Percentiles rank a stretch among this genome's conserved stretches.
Conservation (phyloP, 2,113 vertebrate species). For the Ascaphus truei region DNA sequence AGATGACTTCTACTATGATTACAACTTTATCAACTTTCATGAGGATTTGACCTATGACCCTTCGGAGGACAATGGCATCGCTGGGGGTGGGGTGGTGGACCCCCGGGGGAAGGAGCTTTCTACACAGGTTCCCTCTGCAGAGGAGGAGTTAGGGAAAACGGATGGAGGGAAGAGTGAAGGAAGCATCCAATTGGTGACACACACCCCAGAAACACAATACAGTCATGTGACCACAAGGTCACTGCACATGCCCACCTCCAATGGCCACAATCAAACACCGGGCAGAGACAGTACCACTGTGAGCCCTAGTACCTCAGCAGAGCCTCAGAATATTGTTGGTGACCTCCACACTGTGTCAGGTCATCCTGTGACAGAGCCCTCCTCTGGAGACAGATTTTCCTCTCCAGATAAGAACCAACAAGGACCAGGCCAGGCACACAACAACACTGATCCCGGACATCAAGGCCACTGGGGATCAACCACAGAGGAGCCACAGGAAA, state of each 20-base stretch:
- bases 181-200: neutral
- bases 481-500: neutral
- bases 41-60: conserved; percentile 79
- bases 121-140: neutral
- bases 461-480: neutral
- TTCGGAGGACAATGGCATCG: conserved; percentile 37
- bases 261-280: neutral
- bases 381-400: no score
- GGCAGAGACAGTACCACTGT: no score
- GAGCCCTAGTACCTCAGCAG: neutral
- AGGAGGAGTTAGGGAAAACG: neutral
- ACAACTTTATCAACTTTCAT: conserved; percentile 96
- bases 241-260: neutral
- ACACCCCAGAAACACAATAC: neutral
- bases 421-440: neutral
- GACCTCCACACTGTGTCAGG: no score
- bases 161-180: neutral
- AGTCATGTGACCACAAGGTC: neutral
- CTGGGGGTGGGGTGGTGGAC: neutral
- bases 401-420: neutral
- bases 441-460: neutral
- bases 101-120: neutral
- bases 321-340: no score
- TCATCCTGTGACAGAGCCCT: no score
- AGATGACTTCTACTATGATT: conserved; percentile 96